phyloP scores from a whole-genome alignment of 1,140 invertebrate species.

The Drosophila auraria region DNA sequence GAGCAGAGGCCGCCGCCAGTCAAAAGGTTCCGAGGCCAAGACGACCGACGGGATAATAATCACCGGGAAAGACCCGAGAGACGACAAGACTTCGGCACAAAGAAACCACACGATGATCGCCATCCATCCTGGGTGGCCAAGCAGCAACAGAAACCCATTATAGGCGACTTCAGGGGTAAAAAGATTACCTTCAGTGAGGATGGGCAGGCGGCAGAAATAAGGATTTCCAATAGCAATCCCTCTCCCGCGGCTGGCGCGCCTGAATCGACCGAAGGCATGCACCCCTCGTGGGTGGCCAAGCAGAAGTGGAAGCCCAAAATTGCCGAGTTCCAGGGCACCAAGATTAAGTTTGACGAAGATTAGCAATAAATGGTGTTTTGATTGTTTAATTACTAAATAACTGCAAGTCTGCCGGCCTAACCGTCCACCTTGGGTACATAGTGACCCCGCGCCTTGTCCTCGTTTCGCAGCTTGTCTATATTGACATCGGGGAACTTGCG shows the following conservation, averaged over 20 bases:
- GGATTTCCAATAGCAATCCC: neutral
- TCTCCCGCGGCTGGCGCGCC: neutral
- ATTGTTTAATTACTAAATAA: constrained; percentile 43
- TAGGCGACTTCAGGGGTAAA: constrained; percentile 61
- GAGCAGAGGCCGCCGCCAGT: constrained; percentile 1
- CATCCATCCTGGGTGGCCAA: constrained; percentile 88
- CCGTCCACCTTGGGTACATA: constrained; percentile 85
- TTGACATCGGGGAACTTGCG: constrained; percentile 91
- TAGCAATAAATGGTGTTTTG: constrained; percentile 41
- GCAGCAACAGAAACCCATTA: constrained; percentile 73
- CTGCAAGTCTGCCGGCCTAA: constrained; percentile 23
- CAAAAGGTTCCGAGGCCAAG: neutral
- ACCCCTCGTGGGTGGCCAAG: constrained; percentile 88
- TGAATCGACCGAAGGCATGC: constrained; percentile 72
- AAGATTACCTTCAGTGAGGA: constrained; percentile 82
- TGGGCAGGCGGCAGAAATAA: constrained; percentile 16
- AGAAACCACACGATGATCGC: constrained; percentile 18
- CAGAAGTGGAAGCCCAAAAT: constrained; percentile 82
- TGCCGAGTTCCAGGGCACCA: constrained; percentile 77
- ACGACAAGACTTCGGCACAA: constrained; percentile 7
- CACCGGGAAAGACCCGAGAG: neutral
- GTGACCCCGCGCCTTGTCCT: constrained; percentile 88
- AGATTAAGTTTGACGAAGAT: constrained; percentile 82
- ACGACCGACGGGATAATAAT: constrained; percentile 13
- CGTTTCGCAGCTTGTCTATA: constrained; percentile 88